Percentiles rank a stretch among this genome's conserved stretches.
These are phyloP conservation scores for Acrocephalus arundinaceus DNA, from an alignment of 2,113 vertebrate genomes.

Conservation along the genomic window DNA sequence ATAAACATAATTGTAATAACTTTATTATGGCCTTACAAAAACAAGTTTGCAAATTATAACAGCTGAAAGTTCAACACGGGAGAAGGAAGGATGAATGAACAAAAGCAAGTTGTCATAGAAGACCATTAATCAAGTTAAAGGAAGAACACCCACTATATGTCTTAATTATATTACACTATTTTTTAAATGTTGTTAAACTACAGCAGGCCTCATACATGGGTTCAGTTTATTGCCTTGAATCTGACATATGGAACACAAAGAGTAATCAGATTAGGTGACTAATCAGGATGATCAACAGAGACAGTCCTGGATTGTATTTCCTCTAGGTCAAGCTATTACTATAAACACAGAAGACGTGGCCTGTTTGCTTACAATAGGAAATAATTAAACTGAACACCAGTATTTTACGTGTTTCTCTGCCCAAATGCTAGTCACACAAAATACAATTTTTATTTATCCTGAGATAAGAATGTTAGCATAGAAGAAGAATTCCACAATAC, in stretches of 20 bases:
- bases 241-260: constrained; percentile 73
- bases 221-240: constrained; percentile 52
- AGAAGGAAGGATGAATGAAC: not conserved
- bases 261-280: constrained; percentile 78
- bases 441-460: not conserved
- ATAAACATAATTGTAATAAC: rapidly evolving
- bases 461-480: not conserved
- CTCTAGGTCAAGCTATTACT: constrained; percentile 55
- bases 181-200: not conserved
- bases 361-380: not conserved
- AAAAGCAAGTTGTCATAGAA: not conserved
- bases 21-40: not conserved
- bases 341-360: not conserved
- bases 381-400: constrained; percentile 10
- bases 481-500: not conserved
- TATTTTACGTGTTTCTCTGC: not conserved
- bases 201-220: not conserved
- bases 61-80: not conserved
- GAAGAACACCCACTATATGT: not conserved
- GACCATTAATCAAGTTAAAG: not conserved
- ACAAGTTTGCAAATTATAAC: not conserved
- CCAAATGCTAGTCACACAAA: not conserved
- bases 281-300: constrained; percentile 67
- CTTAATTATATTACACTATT: not conserved
- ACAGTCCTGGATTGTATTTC: constrained; percentile 11